Evolutionary conservation across 2,888 invertebrate genomes (phyloP), one percentile per base, ranked within the genome.

Genomic region (Sceliomorpha sp.): DNA sequence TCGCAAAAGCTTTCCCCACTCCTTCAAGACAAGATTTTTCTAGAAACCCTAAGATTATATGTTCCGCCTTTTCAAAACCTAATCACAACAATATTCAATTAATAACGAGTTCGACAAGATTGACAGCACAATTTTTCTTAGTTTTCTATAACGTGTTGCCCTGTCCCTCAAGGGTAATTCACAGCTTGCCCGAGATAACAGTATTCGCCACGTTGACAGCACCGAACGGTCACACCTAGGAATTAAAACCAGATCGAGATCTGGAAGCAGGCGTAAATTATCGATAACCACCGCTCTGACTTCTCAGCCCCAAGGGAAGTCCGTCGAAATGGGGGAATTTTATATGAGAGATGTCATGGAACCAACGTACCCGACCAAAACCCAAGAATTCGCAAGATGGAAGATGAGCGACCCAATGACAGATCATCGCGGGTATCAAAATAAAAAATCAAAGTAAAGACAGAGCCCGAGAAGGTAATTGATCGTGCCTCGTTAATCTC

Each of bases 401-500:
- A 24, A 5, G 24, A 7, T 24, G 24, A 5, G 4, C 24, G 24
- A 64, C 56, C 63, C 63, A 59, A 69, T 70, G 76, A 74, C 74
- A 75, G 66, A 69, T 45, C 62, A 60, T 60, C 48, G 63, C 63
- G 45, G 62, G 70, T 67, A 44, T n/a, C n/a, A n/a, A n/a, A n/a
- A n/a, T n/a, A n/a, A n/a, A n/a, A n/a, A n/a, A n/a, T n/a, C n/a
- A n/a, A n/a, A n/a, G n/a, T 68, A 73, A 73, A 27, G 27, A 66
- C 55, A 70, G 55, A 70, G 63, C 60, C 55, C 48, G 40, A 14
- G 37, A 42, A 62, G 3, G 20, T 76, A 75, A 76, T 75, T 73
- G 74, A 77, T 77, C 70, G 58, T 31, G 26, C 37, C 70, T 64
- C 70, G 63, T 70, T 67, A 67, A 67, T 70, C 66, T 66, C 55